A percentile compares a stretch with the other conserved stretches of the same genome.
These are phyloP conservation scores for Actenoides hombroni DNA, from an alignment of 2,113 vertebrate species.

Conservation along the genomic window DNA sequence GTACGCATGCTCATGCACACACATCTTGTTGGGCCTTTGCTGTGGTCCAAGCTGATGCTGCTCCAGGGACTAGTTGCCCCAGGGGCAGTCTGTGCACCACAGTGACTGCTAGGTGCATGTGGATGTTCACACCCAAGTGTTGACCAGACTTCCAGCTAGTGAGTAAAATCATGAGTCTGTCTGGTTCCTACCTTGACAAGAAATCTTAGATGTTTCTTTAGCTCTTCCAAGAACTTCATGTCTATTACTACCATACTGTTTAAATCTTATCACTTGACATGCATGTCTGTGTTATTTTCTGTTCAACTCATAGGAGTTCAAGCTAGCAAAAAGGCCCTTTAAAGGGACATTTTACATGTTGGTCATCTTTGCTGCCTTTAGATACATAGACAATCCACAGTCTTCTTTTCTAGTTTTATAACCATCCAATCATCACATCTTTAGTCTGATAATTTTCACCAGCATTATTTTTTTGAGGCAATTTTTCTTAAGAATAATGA, in stretches of 20 bases:
- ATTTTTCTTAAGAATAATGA: not conserved
- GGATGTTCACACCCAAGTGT: not conserved
- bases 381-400: not conserved
- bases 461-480: not conserved
- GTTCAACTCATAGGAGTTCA: not conserved
- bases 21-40: not conserved
- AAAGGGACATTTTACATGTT: not conserved
- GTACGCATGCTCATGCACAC: rapidly evolving
- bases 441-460: not conserved
- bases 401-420: not conserved
- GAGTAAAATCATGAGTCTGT: not conserved
- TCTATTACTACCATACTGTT: not conserved
- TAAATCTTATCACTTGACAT: not conserved
- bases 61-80: not conserved
- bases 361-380: not conserved
- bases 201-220: not conserved
- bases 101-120: not conserved
- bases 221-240: not conserved
- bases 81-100: not conserved
- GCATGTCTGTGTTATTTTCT: not conserved
- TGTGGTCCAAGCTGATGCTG: not conserved
- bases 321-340: not conserved
- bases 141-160: not conserved
- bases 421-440: not conserved
- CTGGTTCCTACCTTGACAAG: not conserved